Conservation (phyloP, 2,888 invertebrate genomes). For the Diloba caeruleocephala region DNA sequence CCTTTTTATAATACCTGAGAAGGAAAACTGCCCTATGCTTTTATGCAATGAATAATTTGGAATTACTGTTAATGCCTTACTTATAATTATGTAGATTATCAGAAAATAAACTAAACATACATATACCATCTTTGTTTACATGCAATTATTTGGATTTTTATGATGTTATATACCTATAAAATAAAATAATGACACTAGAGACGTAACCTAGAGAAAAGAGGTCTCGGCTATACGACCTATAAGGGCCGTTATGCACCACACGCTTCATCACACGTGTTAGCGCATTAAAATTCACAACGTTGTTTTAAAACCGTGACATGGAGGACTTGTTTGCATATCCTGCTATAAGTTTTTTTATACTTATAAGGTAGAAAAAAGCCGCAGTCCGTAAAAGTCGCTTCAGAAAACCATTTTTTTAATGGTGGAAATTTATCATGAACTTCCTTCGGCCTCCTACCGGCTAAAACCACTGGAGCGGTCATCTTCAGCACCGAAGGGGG, state of each 20-base stretch:
- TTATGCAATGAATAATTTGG: too few species aligned
- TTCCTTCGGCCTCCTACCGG: too few species aligned
- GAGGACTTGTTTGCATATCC: slow-evolving; percentile 50
- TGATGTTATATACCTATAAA: background rate
- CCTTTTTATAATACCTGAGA: too few species aligned
- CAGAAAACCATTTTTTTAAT: too few species aligned
- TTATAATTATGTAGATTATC: too few species aligned
- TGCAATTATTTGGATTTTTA: too few species aligned
- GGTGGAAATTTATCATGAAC: background rate
- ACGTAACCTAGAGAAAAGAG: slow-evolving; percentile 41
- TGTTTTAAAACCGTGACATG: slow-evolving; percentile 32
- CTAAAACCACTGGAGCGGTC: too few species aligned
- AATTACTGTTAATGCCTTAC: too few species aligned
- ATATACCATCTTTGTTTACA: too few species aligned
- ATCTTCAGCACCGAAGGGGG: too few species aligned
- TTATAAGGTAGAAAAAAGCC: background rate
- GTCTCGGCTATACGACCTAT: slow-evolving; percentile 40
- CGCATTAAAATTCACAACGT: slow-evolving; percentile 57
- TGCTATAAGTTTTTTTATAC: slow-evolving; percentile 21
- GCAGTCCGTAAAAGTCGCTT: background rate
- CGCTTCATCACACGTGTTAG: slow-evolving; percentile 17
- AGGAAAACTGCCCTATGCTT: too few species aligned
- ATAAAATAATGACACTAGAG: background rate
- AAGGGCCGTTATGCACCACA: slow-evolving; percentile 32
- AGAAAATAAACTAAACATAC: too few species aligned